Conservation (phyloP, 2,888 invertebrate species). For the Melinopterus prodromus region DNA sequence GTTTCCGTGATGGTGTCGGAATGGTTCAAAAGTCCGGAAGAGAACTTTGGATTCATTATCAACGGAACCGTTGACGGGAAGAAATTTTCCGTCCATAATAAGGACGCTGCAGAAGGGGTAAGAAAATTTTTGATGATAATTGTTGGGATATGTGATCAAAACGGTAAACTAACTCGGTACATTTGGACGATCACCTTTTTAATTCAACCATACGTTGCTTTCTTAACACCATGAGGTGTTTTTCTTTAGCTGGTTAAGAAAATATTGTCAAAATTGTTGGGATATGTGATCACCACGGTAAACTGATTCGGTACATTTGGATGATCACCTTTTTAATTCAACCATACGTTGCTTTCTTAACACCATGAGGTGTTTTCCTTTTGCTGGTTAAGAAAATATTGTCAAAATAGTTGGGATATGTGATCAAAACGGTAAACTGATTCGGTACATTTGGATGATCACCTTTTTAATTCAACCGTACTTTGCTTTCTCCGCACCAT, state of each 20-base stretch:
- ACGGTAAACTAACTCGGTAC: background rate
- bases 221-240: background rate
- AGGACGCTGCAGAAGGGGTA: conserved; percentile 30
- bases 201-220: background rate
- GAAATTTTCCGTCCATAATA: conserved; percentile 30
- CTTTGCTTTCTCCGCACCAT: background rate
- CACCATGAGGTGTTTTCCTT: no score
- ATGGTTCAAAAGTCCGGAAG: conserved; percentile 78
- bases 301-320: no score
- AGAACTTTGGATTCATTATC: conserved; percentile 80
- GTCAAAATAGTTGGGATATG: background rate
- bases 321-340: background rate
- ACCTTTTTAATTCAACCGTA: background rate
- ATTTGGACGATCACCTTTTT: background rate
- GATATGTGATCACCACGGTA: no score
- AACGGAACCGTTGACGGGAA: conserved; percentile 71
- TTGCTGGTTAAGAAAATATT: background rate
- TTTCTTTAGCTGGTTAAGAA: background rate
- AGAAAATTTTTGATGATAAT: background rate
- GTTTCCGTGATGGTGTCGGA: conserved; percentile 77
- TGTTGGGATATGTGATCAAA: background rate
- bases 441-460: background rate
- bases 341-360: background rate
- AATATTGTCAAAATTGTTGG: background rate
- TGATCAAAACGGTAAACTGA: background rate